A percentile compares a stretch with the other conserved stretches of the same genome.
Conservation (phyloP, 2,113 vertebrate species). For the Guaruba guarouba region DNA sequence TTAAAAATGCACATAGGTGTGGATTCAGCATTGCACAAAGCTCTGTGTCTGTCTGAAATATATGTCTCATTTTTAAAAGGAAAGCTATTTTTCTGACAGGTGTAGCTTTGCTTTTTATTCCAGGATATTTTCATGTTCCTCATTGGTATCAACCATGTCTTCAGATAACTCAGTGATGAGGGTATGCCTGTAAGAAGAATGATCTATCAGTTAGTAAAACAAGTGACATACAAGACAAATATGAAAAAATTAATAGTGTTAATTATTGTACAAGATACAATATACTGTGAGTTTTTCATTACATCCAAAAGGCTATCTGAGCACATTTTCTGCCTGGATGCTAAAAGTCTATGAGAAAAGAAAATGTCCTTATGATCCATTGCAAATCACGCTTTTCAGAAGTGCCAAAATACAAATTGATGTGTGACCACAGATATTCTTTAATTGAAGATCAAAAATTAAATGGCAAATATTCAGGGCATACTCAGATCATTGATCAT, state of each 20-base stretch:
- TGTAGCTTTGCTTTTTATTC: background rate
- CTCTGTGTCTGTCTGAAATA: background rate
- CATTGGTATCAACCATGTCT: background rate
- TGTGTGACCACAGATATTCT: background rate
- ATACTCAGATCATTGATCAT: background rate
- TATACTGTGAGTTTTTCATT: slow-evolving; percentile 25
- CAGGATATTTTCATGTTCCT: background rate
- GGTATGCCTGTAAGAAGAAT: background rate
- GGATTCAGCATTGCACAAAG: background rate
- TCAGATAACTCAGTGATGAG: background rate
- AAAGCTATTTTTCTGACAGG: background rate
- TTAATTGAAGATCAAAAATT: slow-evolving; percentile 5
- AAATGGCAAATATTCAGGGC: background rate
- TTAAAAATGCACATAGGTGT: background rate
- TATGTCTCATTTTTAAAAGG: background rate
- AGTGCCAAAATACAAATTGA: background rate
- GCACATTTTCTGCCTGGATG: slow-evolving; percentile 18
- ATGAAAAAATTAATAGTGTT: slow-evolving; percentile 26
- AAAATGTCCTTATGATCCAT: slow-evolving; percentile 22
- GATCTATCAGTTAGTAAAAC: slow-evolving; percentile 38
- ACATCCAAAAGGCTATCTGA: background rate
- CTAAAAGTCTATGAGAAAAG: slow-evolving; percentile 35
- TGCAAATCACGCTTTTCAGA: slow-evolving; percentile 14
- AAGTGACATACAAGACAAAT: slow-evolving; percentile 12
- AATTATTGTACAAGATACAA: background rate